phyloP scores from a whole-genome alignment of 2,113 vertebrate genomes.

The Garra rufa region DNA sequence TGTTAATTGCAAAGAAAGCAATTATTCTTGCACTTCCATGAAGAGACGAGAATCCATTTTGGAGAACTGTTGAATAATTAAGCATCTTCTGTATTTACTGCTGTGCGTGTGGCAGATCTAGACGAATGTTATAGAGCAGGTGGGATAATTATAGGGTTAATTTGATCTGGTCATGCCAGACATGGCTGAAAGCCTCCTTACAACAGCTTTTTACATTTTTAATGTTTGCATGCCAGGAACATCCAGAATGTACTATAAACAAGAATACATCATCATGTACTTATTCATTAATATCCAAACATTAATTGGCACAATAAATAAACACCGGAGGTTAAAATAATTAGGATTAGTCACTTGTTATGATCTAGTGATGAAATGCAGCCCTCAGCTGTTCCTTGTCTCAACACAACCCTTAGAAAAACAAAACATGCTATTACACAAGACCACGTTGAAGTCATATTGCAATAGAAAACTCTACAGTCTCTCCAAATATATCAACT shows the following conservation, averaged over 20 bases:
- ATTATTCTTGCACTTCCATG: not conserved
- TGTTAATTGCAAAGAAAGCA: slow-evolving; percentile 19
- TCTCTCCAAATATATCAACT: not conserved
- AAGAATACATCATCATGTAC: not conserved
- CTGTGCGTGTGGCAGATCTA: not conserved
- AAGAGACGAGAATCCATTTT: slow-evolving; percentile 10
- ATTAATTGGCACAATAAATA: not conserved
- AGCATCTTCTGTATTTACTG: slow-evolving; percentile 35
- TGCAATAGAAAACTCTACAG: not conserved
- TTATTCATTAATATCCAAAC: not conserved
- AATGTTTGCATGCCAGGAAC: not conserved
- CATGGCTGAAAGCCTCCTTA: not conserved
- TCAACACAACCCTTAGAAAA: slow-evolving; percentile 27
- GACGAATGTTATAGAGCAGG: not conserved
- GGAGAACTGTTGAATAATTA: slow-evolving; percentile 45
- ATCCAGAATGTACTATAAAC: not conserved
- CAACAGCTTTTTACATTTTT: not conserved
- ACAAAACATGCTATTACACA: slow-evolving; percentile 36
- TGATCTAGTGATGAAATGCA: slow-evolving; percentile 40
- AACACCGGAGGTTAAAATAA: slow-evolving; percentile 22
- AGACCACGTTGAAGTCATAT: not conserved
- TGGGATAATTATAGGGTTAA: slow-evolving; percentile 5
- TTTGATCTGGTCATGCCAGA: not conserved
- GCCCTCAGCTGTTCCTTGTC: slow-evolving; percentile 7
- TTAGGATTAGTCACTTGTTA: slow-evolving; percentile 47